Base-by-base conservation (phyloP, 1,140 invertebrate genomes). In the Brachionus rotundiformis region DNA sequence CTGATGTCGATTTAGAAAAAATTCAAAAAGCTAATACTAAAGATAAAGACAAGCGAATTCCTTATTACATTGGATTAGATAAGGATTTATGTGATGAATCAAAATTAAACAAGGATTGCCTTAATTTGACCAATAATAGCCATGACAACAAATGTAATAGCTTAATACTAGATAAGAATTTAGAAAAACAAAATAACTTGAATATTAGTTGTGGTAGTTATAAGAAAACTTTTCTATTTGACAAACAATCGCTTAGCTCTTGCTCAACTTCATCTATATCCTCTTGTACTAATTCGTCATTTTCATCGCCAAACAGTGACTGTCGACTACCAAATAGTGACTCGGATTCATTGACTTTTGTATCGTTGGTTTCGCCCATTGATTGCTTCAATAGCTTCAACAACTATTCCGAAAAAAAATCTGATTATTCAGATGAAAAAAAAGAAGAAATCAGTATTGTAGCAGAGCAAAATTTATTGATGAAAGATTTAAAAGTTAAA, bases 221-320 rank as follows among this genome's bases (percentile, higher is more conserved):
- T 47, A 73, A 73, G 33, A 73, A 73, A 73, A 73, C 4, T 44
- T 25, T 73, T 73, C 25, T 47, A 73, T 44, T 73, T 73, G 68
- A 73, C 39, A 73, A 73, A 44, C 68, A 73, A 73, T 73, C 68
- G 23, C 19, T 73, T 4, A 41, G 16, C 36, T 73, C 68, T 31
- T 68, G 29, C 6, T 73, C 36, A 73, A 27, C 68, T 44, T 73
- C 36, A 2, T 73, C 68, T 25, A 3, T 71, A 41, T 71, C 65
- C 2, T 73, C 68, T 11, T 73, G 41, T 25, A 73, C 68, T 10
- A 73, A 36, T 2, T 73, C 68, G 33, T 73, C 68, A 0, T 71
- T 36, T 19, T 71, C 33, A 23, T 73, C 68, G 7, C 68, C 68
- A 23, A 73, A 25, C 41, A 68, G 63, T 23, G 63, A 68, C 31